Evolutionary conservation across 1,140 invertebrate genomes (phyloP).

Genomic region (Hyphantria cunea): DNA sequence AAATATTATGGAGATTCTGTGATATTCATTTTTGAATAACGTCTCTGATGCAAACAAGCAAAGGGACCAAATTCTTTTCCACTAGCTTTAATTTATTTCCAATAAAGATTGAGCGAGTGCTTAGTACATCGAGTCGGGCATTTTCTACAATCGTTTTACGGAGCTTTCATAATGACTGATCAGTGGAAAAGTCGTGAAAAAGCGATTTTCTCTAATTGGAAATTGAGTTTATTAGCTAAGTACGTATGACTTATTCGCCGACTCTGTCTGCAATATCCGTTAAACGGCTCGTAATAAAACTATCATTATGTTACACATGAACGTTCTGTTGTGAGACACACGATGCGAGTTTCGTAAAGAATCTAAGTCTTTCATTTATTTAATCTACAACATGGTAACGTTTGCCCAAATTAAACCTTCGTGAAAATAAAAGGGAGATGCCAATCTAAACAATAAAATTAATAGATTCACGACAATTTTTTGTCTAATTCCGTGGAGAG

Average conservation of each 20-base stretch:
- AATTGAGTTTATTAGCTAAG: conserved; percentile 45
- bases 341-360: conserved; percentile 16
- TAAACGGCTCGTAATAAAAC: conserved; percentile 16
- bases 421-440: too few species aligned
- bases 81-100: conserved; percentile 46
- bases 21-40: conserved; percentile 28
- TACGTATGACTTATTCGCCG: conserved; percentile 24
- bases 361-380: conserved; percentile 4
- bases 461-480: too few species aligned
- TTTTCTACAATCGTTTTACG: conserved; percentile 30
- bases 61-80: conserved; percentile 39
- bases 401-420: too few species aligned
- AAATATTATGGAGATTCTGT: conserved; percentile 20
- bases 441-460: too few species aligned
- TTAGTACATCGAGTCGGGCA: conserved; percentile 17
- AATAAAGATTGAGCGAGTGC: conserved; percentile 42
- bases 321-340: conserved; percentile 13
- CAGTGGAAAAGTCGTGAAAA: conserved; percentile 37
- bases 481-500: too few species aligned
- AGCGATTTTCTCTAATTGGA: conserved; percentile 45
- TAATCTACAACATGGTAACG: background rate
- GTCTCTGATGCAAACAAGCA: conserved; percentile 34
- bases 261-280: conserved; percentile 12
- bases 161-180: conserved; percentile 44
- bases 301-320: conserved; percentile 15